Base-by-base conservation (phyloP, 1,140 invertebrate species). In the Asobara japonica region DNA sequence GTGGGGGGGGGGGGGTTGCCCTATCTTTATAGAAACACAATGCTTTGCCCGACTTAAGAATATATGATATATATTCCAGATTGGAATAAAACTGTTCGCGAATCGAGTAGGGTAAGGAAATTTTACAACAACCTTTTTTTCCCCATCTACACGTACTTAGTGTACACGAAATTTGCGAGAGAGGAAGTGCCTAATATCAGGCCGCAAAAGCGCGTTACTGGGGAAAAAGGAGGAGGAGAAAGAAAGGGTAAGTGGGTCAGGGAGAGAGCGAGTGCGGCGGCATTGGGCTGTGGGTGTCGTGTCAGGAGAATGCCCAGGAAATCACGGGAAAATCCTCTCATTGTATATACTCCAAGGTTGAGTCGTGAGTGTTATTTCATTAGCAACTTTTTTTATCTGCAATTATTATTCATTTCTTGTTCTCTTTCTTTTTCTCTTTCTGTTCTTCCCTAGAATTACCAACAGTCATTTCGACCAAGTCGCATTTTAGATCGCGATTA, bases 301-400 rank as follows among this genome's bases (percentile, higher is more conserved):
- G 69, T 56, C 61, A 65, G 36, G 20, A 51, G 27, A 71, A 65
- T 65, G 36, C 41, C 61, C 41, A 51, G 69, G 62, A 71, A 71
- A 65, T 71, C 69, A 65, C 30, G 62, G 30, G 69, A 71, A 71
- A 71, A 65, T 71, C 30, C 29, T 71, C 41, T 60, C 69, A 71
- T 18, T 41, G 60, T 64, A 60, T 71, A 45, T 45, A 65, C 69
- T 56, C 22, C 41, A 33, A 71, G 27, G 27, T 65, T 51, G 38
- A 71, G 38, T 6, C 38, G 36, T 71, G 61, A 71, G 38, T 65
- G 69, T 71, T 71, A 71, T 71, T 71, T 71, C 69, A 71, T 71
- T 65, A 65, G 41, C 69, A 71, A 56, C 7, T 41, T 64, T 71
- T 48, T 71, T 71, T 41, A 30, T 33, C 22, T 61, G 13, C 31